phyloP scores from a whole-genome alignment of 2,113 vertebrate genomes.

The Anhinga rufa region DNA sequence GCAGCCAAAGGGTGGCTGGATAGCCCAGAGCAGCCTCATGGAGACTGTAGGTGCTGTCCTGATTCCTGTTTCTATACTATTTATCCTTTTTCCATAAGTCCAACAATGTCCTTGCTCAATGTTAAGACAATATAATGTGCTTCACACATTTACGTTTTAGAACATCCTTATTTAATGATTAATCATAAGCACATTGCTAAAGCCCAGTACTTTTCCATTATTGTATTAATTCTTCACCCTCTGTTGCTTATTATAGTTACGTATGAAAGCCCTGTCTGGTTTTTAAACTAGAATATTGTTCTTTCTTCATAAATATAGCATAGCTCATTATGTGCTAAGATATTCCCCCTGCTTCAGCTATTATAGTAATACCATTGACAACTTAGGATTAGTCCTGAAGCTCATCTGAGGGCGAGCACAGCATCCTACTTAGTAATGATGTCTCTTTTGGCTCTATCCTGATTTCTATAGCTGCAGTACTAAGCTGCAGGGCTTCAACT shows the following conservation, averaged over 20 bases:
- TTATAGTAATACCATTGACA: not conserved
- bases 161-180: not conserved
- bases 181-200: not conserved
- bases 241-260: not conserved
- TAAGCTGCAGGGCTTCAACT: not conserved
- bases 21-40: not conserved
- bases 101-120: not conserved
- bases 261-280: not conserved
- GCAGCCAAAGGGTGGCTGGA: not conserved
- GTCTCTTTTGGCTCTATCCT: not conserved
- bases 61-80: not conserved
- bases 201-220: not conserved
- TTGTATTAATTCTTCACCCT: not conserved
- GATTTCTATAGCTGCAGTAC: not conserved
- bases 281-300: not conserved
- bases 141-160: not conserved
- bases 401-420: not conserved
- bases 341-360: not conserved
- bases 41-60: not conserved
- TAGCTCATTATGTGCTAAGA: not conserved
- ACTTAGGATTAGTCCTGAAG: not conserved
- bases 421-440: not conserved
- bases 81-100: not conserved
- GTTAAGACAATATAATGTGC: not conserved
- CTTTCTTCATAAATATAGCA: not conserved